phyloP scores from a whole-genome alignment of 2,888 invertebrate species.

The Coleophora flavipennella region DNA sequence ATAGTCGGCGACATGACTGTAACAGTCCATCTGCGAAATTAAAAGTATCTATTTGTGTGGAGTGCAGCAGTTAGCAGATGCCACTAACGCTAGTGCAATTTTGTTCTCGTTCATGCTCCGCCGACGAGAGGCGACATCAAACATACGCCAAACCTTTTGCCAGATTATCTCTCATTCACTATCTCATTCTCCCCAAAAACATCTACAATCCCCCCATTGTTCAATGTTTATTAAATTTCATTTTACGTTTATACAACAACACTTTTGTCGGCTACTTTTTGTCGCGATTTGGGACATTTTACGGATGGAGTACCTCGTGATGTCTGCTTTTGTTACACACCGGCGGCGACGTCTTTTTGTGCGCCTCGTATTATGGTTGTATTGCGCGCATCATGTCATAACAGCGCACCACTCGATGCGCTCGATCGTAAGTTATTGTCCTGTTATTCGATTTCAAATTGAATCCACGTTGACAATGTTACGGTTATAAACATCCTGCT shows the following conservation, averaged over 20 bases:
- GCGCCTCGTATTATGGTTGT: constrained; percentile 49
- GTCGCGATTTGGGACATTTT: constrained; percentile 68
- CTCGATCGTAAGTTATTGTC: constrained; percentile 47
- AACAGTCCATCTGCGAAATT: constrained; percentile 66
- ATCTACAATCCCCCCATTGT: constrained; percentile 62
- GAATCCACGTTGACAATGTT: constrained; percentile 64
- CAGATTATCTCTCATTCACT: constrained; percentile 69
- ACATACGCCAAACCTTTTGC: constrained; percentile 70
- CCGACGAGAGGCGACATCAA: constrained; percentile 69
- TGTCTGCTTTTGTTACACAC: constrained; percentile 49
- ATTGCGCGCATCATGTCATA: constrained; percentile 72
- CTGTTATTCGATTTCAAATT: constrained; percentile 54
- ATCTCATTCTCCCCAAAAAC: constrained; percentile 57
- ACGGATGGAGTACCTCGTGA: constrained; percentile 65
- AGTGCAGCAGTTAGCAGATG: constrained; percentile 63
- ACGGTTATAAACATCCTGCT: constrained; percentile 58
- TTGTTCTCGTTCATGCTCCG: constrained; percentile 66
- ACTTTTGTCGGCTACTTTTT: constrained; percentile 69
- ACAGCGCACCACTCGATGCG: constrained; percentile 58
- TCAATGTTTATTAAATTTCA: constrained; percentile 71
- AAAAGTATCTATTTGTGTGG: constrained; percentile 61
- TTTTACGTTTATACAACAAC: constrained; percentile 71
- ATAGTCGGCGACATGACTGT: constrained; percentile 17
- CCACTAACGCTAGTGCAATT: constrained; percentile 61
- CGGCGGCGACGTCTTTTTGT: constrained; percentile 64